Base-by-base conservation (phyloP, 2,888 invertebrate species). In the Chrysotoxum bicinctum region DNA sequence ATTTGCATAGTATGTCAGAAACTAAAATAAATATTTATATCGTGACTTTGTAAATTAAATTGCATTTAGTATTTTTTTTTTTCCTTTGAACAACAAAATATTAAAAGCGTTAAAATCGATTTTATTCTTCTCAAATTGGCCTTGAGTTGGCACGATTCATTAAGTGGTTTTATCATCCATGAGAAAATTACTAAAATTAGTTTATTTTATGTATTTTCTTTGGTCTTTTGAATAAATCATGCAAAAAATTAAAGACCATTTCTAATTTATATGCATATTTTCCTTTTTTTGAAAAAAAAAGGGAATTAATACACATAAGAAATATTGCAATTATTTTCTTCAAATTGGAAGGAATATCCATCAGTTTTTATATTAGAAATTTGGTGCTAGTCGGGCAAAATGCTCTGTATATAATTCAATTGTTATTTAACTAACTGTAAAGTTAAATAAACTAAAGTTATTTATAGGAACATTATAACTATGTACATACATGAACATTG, bases 131-230 rank as follows among this genome's bases (percentile, higher is more conserved):
- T 58, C 12, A 52, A n/a, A 5, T 19, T 62, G 30, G 30, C 60
- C 62, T 62, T 52, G 14, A 62, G 52, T 50, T 52, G 62, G 50
- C 60, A 62, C 62, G 52, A 62, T 50, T 73, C 73, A 62, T 73
- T 73, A 62, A 62, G 35, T 48, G 73, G 12, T 60, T 48, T 62
- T 50, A 40, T 73, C 52, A 50, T 52, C 52, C 73, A 50, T 73
- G 72, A 60, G 50, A n/a, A 66, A 48, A 48, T n/a, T 66, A 23
- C 50, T 48, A 66, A 66, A 66, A 50, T 64, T 50, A 66, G 14
- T 30, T 3, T 12, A 7, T 16, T 60, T n/a, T 40, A 16, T 9
- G 6, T 37, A 12, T 35, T 35, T 43, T 12, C 2, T 48, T 21
- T 12, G 9, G 12, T 58, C 14, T 40, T 40, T 60, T 40, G 2